Percentiles rank a stretch among this genome's conserved stretches.
Evolutionary conservation across 2,888 invertebrate genomes (phyloP).

Genomic region (Drosophila neonasuta): DNA sequence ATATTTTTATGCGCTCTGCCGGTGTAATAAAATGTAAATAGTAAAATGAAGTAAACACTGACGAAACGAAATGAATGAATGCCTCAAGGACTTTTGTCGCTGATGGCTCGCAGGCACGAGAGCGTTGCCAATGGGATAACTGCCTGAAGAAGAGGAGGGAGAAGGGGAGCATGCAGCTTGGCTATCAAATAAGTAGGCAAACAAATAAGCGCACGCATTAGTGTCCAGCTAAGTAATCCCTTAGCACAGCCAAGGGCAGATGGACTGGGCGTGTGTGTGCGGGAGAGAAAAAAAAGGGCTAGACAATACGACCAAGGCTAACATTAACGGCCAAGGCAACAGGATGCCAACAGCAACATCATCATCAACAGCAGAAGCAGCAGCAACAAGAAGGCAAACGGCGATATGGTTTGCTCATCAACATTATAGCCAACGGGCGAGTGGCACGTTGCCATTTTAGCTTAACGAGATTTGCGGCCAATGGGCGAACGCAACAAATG

Average conservation of each 20-base stretch:
- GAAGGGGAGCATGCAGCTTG: constrained; percentile 11
- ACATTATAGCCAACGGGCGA: constrained; percentile 58
- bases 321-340: constrained; percentile 19
- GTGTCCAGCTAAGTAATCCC: constrained; percentile 75
- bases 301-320: constrained; percentile 39
- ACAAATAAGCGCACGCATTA: constrained; percentile 75
- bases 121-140: constrained; percentile 32
- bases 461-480: constrained; percentile 76
- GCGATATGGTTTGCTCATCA: constrained; percentile 64
- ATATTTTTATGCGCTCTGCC: constrained; percentile 49
- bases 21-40: constrained; percentile 63
- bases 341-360: constrained; percentile 16
- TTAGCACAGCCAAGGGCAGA: constrained; percentile 41
- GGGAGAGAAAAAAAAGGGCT: constrained; percentile 49
- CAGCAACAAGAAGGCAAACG: constrained; percentile 25
- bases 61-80: constrained; percentile 48
- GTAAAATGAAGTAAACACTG: constrained; percentile 65
- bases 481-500: constrained; percentile 59
- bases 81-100: constrained; percentile 40
- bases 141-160: background rate
- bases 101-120: constrained; percentile 63
- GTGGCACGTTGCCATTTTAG: constrained; percentile 73
- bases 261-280: constrained; percentile 55
- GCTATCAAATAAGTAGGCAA: constrained; percentile 50
- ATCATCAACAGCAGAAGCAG: background rate